A percentile compares a stretch with the other conserved stretches of the same genome.
These are phyloP conservation scores for Dasypus novemcinctus DNA, from an alignment of 2,113 vertebrate species.

Conservation along the genomic window DNA sequence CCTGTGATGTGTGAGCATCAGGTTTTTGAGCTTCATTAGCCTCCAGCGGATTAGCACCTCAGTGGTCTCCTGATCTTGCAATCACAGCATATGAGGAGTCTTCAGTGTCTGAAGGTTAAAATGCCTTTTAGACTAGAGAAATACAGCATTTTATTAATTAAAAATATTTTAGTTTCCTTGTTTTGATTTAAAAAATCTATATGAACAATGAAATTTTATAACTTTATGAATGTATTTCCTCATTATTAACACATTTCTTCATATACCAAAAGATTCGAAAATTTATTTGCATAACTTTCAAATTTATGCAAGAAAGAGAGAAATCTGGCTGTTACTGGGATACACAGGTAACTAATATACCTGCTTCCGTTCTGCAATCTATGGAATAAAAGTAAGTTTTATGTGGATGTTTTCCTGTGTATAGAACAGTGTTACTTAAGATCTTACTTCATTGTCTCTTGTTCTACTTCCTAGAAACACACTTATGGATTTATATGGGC, in stretches of 20 bases:
- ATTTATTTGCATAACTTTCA: not conserved
- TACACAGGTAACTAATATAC: not conserved
- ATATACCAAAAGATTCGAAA: not conserved
- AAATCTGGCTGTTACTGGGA: not conserved
- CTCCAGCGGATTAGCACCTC: not conserved
- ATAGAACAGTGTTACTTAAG: not conserved
- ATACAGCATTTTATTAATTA: not conserved
- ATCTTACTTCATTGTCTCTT: not conserved
- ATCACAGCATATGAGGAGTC: not conserved
- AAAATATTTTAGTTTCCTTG: not conserved
- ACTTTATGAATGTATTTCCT: not conserved
- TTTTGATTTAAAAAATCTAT: slow-evolving; percentile 15
- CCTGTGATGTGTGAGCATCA: not conserved
- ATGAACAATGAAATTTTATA: not conserved
- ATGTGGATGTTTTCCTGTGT: not conserved
- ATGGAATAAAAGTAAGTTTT: not conserved
- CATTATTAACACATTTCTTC: not conserved
- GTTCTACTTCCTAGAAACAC: not conserved
- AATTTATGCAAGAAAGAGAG: not conserved
- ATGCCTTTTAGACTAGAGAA: not conserved
- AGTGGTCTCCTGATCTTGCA: not conserved
- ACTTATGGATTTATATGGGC: not conserved
- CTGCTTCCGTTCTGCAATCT: not conserved
- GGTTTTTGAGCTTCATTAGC: not conserved
- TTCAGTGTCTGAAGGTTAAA: not conserved